phyloP scores from a whole-genome alignment of 2,113 vertebrate genomes.

The Lophura nycthemera region DNA sequence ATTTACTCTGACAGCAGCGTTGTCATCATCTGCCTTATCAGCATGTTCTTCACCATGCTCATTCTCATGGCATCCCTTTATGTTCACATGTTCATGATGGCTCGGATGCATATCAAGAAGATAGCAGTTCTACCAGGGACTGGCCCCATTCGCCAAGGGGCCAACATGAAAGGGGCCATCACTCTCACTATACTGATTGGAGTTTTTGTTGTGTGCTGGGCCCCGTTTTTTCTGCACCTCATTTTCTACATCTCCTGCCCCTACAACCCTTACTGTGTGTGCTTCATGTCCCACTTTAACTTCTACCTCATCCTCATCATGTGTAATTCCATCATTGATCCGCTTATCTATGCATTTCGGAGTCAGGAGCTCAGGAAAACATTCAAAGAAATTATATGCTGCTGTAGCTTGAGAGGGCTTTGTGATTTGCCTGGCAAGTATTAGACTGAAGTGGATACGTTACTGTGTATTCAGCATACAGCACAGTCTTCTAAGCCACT shows the following conservation, averaged over 20 bases:
- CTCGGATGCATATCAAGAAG: slow-evolving; percentile 90
- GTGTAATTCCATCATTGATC: slow-evolving; percentile 95
- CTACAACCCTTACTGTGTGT: slow-evolving; percentile 93
- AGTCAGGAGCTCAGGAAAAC: slow-evolving; percentile 96
- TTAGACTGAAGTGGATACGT: neutral
- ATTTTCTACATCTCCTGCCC: slow-evolving; percentile 95
- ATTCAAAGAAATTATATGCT: slow-evolving; percentile 94
- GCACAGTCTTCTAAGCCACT: neutral
- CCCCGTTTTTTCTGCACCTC: slow-evolving; percentile 93
- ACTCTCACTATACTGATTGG: slow-evolving; percentile 94
- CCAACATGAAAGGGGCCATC: slow-evolving; percentile 95
- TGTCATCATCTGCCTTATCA: slow-evolving; percentile 92
- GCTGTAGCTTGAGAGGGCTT: slow-evolving; percentile 73
- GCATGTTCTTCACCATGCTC: slow-evolving; percentile 95
- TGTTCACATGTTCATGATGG: slow-evolving; percentile 96
- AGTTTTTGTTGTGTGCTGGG: slow-evolving; percentile 96
- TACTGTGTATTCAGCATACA: neutral
- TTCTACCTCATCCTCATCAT: slow-evolving; percentile 97
- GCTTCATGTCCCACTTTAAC: slow-evolving; percentile 98
- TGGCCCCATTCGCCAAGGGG: slow-evolving; percentile 84
- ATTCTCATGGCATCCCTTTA: slow-evolving; percentile 95
- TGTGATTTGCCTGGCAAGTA: slow-evolving; percentile 80
- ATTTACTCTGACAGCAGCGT: slow-evolving; percentile 91
- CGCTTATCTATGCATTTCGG: slow-evolving; percentile 94
- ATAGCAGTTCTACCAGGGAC: slow-evolving; percentile 89